These are phyloP conservation scores for Trilocha varians DNA, from an alignment of 2,888 invertebrate species.

Conservation along the genomic window DNA sequence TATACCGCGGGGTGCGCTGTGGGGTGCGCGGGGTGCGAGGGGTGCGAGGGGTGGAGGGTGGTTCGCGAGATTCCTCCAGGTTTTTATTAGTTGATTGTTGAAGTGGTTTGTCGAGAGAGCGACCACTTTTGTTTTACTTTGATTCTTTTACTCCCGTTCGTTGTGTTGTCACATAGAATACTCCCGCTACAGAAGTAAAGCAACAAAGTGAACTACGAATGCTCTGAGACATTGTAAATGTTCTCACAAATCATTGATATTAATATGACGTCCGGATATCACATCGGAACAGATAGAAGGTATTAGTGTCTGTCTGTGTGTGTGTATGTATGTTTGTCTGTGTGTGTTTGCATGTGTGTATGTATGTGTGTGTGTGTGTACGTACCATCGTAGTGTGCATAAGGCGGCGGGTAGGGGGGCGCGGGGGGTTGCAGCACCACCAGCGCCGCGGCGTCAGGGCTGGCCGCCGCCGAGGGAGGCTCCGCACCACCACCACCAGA, in stretches of 20 bases:
- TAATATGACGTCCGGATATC: no score
- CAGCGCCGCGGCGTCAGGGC: slow-evolving; percentile 61
- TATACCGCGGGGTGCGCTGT: slow-evolving; percentile 17
- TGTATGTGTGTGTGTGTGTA: not conserved
- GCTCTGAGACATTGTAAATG: no score
- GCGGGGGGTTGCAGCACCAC: slow-evolving; percentile 64
- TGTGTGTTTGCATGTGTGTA: no score
- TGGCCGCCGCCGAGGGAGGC: slow-evolving; percentile 63
- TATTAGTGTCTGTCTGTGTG: no score
- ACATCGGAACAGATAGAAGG: no score
- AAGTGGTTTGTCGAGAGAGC: slow-evolving; percentile 53
- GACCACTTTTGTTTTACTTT: slow-evolving; percentile 51
- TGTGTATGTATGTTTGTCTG: no score
- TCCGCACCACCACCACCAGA: slow-evolving; percentile 61
- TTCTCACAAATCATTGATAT: no score
- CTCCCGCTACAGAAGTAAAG: no score
- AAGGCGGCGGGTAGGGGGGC: slow-evolving; percentile 62
- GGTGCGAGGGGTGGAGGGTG: slow-evolving; percentile 51
- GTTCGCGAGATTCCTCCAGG: slow-evolving; percentile 59
- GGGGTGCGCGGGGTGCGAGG: not conserved
- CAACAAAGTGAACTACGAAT: not conserved
- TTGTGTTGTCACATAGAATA: no score
- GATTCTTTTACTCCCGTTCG: slow-evolving; percentile 54
- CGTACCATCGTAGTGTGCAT: slow-evolving; percentile 66
- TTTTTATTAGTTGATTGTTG: slow-evolving; percentile 50